Evolutionary conservation across 1,140 invertebrate species (phyloP).

Genomic region (Oscheius sp.): DNA sequence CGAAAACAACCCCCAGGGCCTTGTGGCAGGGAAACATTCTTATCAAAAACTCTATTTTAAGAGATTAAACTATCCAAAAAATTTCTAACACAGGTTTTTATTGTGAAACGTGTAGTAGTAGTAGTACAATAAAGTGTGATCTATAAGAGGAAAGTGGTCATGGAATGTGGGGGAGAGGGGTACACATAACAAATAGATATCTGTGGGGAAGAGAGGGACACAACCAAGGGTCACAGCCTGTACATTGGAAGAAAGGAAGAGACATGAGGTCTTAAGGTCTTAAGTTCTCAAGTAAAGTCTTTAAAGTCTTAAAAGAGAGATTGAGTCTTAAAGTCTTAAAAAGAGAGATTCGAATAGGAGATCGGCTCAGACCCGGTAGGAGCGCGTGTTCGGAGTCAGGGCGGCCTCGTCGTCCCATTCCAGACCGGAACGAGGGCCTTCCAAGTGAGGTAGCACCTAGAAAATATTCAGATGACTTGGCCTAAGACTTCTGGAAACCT

Average conservation of each 20-base stretch:
- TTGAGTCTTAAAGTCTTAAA: background rate
- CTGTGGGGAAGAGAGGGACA: background rate
- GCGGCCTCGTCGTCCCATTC: slow-evolving; percentile 57
- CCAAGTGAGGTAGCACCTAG: slow-evolving; percentile 23
- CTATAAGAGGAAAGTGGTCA: background rate
- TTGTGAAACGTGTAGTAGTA: background rate
- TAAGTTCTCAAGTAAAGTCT: too few relatives aligned
- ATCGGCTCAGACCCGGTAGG: slow-evolving; percentile 33
- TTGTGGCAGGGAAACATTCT: background rate
- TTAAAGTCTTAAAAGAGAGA: background rate
- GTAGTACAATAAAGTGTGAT: background rate
- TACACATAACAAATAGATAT: slow-evolving; percentile 10
- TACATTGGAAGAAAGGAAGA: background rate
- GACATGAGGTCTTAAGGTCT: too few relatives aligned
- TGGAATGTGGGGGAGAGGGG: background rate
- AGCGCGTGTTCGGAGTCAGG: slow-evolving; percentile 26
- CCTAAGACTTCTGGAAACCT: background rate
- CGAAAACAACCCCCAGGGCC: background rate
- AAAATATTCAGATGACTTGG: background rate
- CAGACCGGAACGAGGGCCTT: slow-evolving; percentile 41
- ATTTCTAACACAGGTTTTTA: background rate
- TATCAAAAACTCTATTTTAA: background rate
- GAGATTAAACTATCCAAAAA: background rate
- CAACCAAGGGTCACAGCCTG: background rate
- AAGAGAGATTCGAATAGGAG: background rate